Evolutionary conservation across 2,888 invertebrate genomes (phyloP).

Genomic region (Diogma glabrata): DNA sequence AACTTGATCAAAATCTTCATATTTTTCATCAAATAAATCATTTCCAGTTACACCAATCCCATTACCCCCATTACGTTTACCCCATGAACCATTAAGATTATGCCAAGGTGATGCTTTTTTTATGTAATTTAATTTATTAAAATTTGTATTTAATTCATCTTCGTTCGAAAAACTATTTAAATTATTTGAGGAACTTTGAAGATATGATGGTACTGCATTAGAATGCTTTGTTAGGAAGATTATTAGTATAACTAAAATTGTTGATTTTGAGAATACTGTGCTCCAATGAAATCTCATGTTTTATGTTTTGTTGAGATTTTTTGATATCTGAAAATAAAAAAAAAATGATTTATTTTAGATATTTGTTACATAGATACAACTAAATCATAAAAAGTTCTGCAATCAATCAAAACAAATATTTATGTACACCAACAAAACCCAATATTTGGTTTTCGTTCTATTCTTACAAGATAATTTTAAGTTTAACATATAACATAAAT

Average conservation of each 20-base stretch:
- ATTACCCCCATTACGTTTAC: conserved; percentile 41
- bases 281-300: conserved; percentile 1
- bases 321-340: background rate
- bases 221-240: conserved; percentile 7
- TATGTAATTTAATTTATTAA: conserved; percentile 25
- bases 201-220: conserved; percentile 1
- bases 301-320: background rate
- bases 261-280: background rate
- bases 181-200: too few relatives aligned
- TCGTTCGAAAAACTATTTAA: too few relatives aligned
- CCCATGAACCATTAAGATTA: conserved; percentile 57
- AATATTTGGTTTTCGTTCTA: too few relatives aligned
- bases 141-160: too few relatives aligned
- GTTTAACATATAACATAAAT: too few relatives aligned
- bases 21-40: conserved; percentile 37
- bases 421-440: too few relatives aligned
- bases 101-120: conserved; percentile 50
- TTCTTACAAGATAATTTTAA: too few relatives aligned
- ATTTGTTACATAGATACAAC: too few relatives aligned
- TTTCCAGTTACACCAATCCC: conserved; percentile 23
- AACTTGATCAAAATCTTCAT: background rate
- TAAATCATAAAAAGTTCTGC: too few relatives aligned
- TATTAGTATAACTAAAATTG: background rate
- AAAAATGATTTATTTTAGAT: background rate
- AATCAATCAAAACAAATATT: too few relatives aligned